These are phyloP conservation scores for Iphiclides podalirius DNA, from an alignment of 2,888 invertebrate species.

Conservation along the genomic window DNA sequence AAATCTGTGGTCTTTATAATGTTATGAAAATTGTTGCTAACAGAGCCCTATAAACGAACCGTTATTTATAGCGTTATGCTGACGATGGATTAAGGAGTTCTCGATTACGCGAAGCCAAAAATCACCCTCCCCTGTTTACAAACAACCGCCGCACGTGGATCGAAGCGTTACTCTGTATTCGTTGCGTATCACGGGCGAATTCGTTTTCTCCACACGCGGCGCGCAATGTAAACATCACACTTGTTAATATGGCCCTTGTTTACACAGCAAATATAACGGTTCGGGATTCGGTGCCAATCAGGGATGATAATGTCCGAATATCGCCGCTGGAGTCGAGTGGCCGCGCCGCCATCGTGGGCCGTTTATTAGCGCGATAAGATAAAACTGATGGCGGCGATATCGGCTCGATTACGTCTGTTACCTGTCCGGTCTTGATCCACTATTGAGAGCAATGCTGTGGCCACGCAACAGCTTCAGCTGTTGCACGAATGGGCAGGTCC, in stretches of 20 bases:
- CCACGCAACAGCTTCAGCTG: too few species aligned
- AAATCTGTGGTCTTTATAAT: too few species aligned
- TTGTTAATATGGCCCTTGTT: not conserved
- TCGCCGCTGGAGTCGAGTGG: conserved; percentile 40
- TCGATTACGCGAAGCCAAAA: too few species aligned
- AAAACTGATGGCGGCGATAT: conserved; percentile 21
- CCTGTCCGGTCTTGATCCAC: not conserved
- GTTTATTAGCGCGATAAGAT: conserved; percentile 26
- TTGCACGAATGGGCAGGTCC: too few species aligned
- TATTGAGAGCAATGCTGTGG: not conserved
- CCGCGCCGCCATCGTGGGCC: conserved; percentile 33
- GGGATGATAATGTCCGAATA: conserved; percentile 34
- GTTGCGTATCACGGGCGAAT: too few species aligned
- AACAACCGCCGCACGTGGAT: not conserved
- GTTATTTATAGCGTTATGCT: too few species aligned
- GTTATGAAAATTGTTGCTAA: too few species aligned
- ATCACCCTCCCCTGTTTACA: too few species aligned
- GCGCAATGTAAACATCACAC: not conserved
- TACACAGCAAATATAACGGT: not conserved
- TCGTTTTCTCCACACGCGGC: not conserved
- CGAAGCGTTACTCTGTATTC: not conserved
- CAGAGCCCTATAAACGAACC: too few species aligned
- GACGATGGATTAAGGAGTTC: too few species aligned
- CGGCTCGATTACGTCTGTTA: conserved; percentile 12
- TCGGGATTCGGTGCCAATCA: conserved; percentile 32